Conservation (phyloP, 2,888 invertebrate species). For the Drosophila monieri region DNA sequence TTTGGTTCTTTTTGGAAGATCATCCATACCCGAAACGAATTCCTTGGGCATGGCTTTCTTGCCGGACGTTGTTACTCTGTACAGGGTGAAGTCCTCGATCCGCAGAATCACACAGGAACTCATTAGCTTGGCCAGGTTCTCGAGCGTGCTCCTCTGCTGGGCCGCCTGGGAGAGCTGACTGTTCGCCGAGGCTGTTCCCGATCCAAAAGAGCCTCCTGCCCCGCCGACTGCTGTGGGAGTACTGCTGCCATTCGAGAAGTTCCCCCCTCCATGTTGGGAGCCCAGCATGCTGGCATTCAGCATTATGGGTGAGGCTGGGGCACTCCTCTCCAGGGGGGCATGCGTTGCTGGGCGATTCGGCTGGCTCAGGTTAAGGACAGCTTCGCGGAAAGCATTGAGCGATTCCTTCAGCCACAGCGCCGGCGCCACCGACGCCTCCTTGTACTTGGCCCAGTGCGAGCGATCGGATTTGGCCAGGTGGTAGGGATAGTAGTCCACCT, state of each 20-base stretch:
- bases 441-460: slow-evolving; percentile 94
- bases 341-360: slow-evolving; percentile 84
- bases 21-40: slow-evolving; percentile 88
- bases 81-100: slow-evolving; percentile 95
- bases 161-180: slow-evolving; percentile 86
- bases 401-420: slow-evolving; percentile 95
- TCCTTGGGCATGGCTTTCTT: slow-evolving; percentile 91
- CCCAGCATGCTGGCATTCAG: slow-evolving; percentile 71
- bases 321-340: slow-evolving; percentile 83
- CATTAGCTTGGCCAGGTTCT: slow-evolving; percentile 94
- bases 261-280: slow-evolving; percentile 64
- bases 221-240: slow-evolving; percentile 58
- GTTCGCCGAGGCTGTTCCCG: slow-evolving; percentile 64
- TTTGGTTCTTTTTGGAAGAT: not conserved
- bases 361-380: slow-evolving; percentile 90
- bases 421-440: slow-evolving; percentile 91
- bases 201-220: slow-evolving; percentile 56
- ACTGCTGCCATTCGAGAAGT: slow-evolving; percentile 61
- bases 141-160: slow-evolving; percentile 86
- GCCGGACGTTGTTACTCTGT: slow-evolving; percentile 91
- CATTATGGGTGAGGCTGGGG: slow-evolving; percentile 80
- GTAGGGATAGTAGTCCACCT: slow-evolving; percentile 98
- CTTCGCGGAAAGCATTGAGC: slow-evolving; percentile 90
- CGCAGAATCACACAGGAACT: slow-evolving; percentile 95
- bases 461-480: slow-evolving; percentile 95